Evolutionary conservation across 2,888 invertebrate species (phyloP).

Genomic region (Cyclophora albipunctata): DNA sequence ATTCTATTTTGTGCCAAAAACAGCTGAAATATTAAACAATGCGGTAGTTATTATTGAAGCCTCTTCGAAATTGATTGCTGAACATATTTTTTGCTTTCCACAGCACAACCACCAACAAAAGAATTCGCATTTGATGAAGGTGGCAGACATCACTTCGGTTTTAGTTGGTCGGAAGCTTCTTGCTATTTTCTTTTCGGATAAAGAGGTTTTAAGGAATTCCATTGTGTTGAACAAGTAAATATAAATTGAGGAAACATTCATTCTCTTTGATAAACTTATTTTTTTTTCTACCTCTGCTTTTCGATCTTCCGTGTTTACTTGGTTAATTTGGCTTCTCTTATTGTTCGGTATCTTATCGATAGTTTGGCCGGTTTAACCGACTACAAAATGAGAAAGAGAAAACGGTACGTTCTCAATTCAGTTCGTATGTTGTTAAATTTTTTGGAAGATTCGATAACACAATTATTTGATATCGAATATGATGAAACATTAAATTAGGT

Average conservation of each 20-base stretch:
- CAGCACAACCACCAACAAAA: background rate
- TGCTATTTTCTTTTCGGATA: constrained; percentile 11
- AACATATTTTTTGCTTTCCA: constrained; percentile 1
- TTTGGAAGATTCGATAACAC: too few relatives aligned
- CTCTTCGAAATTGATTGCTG: too few relatives aligned
- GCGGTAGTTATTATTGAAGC: constrained; percentile 2
- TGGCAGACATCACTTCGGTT: constrained; percentile 13
- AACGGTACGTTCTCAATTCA: too few relatives aligned
- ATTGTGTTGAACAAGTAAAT: constrained; percentile 13
- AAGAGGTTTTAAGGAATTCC: constrained; percentile 8
- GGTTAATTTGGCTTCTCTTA: too few relatives aligned
- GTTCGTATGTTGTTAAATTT: too few relatives aligned
- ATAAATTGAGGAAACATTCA: constrained; percentile 10
- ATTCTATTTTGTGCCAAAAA: background rate
- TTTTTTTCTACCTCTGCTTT: too few relatives aligned
- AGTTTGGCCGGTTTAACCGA: too few relatives aligned
- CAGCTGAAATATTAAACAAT: background rate
- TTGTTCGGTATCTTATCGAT: too few relatives aligned
- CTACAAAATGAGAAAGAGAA: too few relatives aligned
- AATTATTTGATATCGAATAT: too few relatives aligned
- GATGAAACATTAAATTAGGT: too few relatives aligned
- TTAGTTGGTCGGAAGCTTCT: constrained; percentile 10
- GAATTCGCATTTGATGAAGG: constrained; percentile 7
- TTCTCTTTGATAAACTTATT: background rate
- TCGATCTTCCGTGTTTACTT: too few relatives aligned